Conservation (phyloP, 2,888 invertebrate species). For the Troglohyphantes excavatus region DNA sequence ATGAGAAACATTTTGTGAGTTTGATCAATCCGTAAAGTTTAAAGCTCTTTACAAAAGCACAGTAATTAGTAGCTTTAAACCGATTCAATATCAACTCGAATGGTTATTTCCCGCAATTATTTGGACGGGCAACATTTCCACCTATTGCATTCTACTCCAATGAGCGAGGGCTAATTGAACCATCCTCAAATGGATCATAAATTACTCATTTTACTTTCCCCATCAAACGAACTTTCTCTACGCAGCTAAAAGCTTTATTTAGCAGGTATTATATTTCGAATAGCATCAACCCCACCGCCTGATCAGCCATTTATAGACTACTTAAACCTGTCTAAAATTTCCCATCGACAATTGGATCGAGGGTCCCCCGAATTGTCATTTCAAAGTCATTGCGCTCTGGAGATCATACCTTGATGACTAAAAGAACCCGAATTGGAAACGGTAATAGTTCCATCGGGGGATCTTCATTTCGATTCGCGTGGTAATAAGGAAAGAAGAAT, state of each 20-base stretch:
- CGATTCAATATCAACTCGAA: too few relatives aligned
- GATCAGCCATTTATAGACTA: slow-evolving; percentile 6
- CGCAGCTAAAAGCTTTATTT: not conserved
- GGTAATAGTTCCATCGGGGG: slow-evolving; percentile 68
- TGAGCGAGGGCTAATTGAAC: too few relatives aligned
- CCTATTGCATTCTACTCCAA: too few relatives aligned
- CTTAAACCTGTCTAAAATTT: slow-evolving; percentile 51
- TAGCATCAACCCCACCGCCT: not conserved
- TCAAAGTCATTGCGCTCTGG: slow-evolving; percentile 1
- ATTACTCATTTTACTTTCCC: too few relatives aligned
- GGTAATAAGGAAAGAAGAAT: slow-evolving; percentile 40
- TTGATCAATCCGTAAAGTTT: too few relatives aligned
- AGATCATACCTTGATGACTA: not conserved
- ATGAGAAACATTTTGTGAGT: too few relatives aligned
- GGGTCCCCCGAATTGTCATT: slow-evolving; percentile 40
- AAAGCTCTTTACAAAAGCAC: too few relatives aligned
- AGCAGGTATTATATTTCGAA: not conserved
- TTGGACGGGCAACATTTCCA: too few relatives aligned
- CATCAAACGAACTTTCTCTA: too few relatives aligned
- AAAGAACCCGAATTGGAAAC: slow-evolving; percentile 42
- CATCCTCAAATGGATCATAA: too few relatives aligned
- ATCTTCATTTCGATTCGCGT: slow-evolving; percentile 61
- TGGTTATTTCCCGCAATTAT: too few relatives aligned
- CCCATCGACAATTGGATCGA: not conserved
- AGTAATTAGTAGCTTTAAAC: too few relatives aligned